Percentiles rank a stretch among this genome's conserved stretches.
phyloP scores from a whole-genome alignment of 2,797 vertebrate species.

The Gymnothorax javanicus region DNA sequence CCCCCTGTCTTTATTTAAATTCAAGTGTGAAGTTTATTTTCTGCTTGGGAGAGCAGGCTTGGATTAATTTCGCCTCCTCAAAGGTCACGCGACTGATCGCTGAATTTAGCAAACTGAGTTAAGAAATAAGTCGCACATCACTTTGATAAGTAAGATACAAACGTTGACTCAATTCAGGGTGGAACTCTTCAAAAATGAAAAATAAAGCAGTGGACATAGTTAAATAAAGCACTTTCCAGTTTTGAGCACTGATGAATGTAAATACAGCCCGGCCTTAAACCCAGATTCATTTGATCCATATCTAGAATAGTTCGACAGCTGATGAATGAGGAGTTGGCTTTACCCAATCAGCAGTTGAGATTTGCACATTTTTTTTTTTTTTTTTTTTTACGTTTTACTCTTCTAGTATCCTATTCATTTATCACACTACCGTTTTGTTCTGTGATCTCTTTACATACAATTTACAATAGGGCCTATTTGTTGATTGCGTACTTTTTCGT shows the following conservation, averaged over 20 bases:
- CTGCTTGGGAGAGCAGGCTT: neutral
- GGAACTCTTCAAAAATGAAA: neutral
- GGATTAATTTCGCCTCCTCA: neutral
- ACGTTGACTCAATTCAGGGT: neutral
- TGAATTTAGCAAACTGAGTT: neutral
- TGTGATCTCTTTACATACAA: no score
- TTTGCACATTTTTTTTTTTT: no score
- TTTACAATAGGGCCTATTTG: no score
- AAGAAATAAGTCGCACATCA: neutral
- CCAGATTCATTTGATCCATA: neutral
- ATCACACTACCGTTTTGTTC: no score
- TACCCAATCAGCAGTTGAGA: neutral
- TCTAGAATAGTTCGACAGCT: neutral
- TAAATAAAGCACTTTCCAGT: neutral
- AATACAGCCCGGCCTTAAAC: neutral
- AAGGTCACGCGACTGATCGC: neutral
- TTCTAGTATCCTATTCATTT: neutral
- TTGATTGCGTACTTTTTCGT: no score
- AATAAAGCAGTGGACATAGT: neutral
- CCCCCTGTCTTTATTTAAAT: neutral
- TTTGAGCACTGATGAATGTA: neutral
- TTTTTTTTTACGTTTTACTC: neutral
- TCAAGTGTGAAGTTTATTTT: neutral
- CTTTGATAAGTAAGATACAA: neutral
- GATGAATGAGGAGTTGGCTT: neutral